Conservation (phyloP, 2,888 invertebrate species). For the Crepidodera aurea region DNA sequence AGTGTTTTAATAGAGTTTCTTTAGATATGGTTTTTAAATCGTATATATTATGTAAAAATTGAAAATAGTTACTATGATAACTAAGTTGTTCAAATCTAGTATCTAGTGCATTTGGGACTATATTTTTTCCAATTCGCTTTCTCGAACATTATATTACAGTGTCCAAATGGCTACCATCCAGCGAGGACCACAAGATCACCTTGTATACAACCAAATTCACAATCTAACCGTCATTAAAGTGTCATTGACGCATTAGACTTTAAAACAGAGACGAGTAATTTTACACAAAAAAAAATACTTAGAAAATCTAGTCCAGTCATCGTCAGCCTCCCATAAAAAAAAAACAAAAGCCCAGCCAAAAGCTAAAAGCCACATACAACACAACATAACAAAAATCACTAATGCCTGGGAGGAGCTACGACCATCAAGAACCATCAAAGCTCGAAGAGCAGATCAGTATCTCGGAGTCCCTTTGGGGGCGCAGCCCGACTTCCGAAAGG, state of each 20-base stretch:
- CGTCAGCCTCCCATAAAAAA: slow-evolving; percentile 5
- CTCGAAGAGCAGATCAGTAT: slow-evolving; percentile 3
- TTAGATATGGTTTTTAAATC: too few species aligned
- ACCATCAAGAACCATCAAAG: slow-evolving; percentile 2
- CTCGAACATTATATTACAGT: too few species aligned
- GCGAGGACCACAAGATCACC: too few species aligned
- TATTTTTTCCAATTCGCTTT: too few species aligned
- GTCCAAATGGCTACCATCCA: too few species aligned
- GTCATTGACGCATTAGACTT: not conserved
- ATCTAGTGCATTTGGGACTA: too few species aligned
- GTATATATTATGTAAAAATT: too few species aligned
- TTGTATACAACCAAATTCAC: too few species aligned
- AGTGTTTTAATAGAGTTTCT: too few species aligned
- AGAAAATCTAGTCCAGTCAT: slow-evolving; percentile 13
- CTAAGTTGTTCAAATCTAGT: too few species aligned
- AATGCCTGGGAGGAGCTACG: slow-evolving; percentile 20
- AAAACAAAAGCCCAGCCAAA: slow-evolving; percentile 18
- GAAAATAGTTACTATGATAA: too few species aligned
- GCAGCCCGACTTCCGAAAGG: slow-evolving; percentile 21
- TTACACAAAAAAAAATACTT: not conserved
- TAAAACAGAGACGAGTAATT: not conserved
- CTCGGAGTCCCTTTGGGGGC: slow-evolving; percentile 18
- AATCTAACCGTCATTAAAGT: not conserved
- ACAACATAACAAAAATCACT: slow-evolving; percentile 20
- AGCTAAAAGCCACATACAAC: slow-evolving; percentile 16